Percentiles rank a stretch among this genome's conserved stretches.
Evolutionary conservation across 2,888 invertebrate genomes (phyloP).

Genomic region (Polyommatus iphigenia): DNA sequence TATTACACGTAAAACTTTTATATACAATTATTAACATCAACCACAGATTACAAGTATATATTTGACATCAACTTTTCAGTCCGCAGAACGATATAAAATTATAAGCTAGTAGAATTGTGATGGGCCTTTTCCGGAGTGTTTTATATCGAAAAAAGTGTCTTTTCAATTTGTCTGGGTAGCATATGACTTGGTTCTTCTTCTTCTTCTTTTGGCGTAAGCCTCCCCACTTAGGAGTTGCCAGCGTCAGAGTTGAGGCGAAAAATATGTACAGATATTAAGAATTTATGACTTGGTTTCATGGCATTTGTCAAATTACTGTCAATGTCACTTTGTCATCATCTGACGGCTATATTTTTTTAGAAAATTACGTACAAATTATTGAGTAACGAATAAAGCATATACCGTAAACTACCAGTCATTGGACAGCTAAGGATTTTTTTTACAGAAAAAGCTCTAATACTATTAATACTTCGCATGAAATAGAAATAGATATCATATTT

Average conservation of each 20-base stretch:
- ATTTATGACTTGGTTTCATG: conserved; percentile 65
- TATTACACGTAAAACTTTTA: background rate
- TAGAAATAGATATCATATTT: too few relatives aligned
- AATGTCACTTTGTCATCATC: background rate
- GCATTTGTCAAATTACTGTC: conserved; percentile 56
- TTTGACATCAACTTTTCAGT: background rate
- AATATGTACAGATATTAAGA: too few relatives aligned
- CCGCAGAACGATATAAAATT: background rate
- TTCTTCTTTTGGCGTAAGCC: too few relatives aligned
- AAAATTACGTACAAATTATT: too few relatives aligned
- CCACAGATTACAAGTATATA: too few relatives aligned
- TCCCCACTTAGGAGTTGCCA: too few relatives aligned
- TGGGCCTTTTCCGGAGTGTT: background rate
- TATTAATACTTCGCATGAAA: too few relatives aligned
- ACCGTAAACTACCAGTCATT: too few relatives aligned
- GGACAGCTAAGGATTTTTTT: too few relatives aligned
- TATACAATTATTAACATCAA: background rate
- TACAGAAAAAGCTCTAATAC: too few relatives aligned
- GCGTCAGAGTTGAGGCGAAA: too few relatives aligned
- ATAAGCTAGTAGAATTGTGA: background rate
- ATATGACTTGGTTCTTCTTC: conserved; percentile 66
- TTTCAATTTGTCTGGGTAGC: conserved; percentile 43
- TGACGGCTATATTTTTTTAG: background rate
- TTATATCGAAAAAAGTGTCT: background rate
- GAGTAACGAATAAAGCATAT: too few relatives aligned